phyloP scores from a whole-genome alignment of 2,113 vertebrate genomes.

The Rhizomys pruinosus region DNA sequence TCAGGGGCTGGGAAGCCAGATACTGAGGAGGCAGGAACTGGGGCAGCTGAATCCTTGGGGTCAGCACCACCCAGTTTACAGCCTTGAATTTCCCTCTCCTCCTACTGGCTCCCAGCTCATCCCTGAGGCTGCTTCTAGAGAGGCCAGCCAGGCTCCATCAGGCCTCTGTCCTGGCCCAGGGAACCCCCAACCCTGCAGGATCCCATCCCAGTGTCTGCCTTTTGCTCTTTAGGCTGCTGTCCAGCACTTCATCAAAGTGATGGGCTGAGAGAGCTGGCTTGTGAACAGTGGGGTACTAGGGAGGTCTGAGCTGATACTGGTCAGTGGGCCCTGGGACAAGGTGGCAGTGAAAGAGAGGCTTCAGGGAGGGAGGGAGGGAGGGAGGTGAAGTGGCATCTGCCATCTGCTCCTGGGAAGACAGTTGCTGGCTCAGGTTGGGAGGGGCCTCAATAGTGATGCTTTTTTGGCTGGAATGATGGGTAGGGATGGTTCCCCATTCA shows the following conservation, averaged over 20 bases:
- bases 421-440: conserved; percentile 39
- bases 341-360: background rate
- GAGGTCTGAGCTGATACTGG: conserved; percentile 6
- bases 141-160: background rate
- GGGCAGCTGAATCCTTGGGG: background rate
- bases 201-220: background rate
- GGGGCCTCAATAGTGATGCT: conserved; percentile 20
- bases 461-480: background rate
- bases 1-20: background rate
- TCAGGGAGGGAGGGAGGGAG: background rate
- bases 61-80: background rate
- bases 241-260: background rate
- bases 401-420: conserved; percentile 61
- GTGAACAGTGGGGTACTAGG: background rate
- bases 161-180: background rate
- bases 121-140: background rate
- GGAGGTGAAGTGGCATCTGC: conserved; percentile 6
- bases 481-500: background rate
- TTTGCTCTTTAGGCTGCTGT: background rate
- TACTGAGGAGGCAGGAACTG: background rate
- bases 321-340: background rate
- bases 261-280: background rate
- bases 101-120: background rate
- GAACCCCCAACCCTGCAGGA: background rate
- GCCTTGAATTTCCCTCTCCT: background rate